These are phyloP conservation scores for Rhagium mordax DNA, from an alignment of 2,888 invertebrate species.

Conservation along the genomic window DNA sequence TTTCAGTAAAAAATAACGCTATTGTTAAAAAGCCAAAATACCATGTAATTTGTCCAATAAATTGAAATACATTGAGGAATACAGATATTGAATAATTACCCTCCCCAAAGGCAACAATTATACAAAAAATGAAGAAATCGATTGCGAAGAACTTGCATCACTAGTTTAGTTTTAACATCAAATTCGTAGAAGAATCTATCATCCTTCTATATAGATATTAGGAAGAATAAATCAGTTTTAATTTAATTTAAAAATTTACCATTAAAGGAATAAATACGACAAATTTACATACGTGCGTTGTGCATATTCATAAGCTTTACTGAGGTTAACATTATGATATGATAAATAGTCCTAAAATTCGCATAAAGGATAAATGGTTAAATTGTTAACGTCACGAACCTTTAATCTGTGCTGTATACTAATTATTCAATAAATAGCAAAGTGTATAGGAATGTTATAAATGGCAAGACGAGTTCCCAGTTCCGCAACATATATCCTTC, in stretches of 20 bases:
- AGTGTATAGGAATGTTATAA: slow-evolving; percentile 46
- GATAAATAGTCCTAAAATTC: slow-evolving; percentile 21
- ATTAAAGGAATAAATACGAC: background rate
- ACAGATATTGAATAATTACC: too few species aligned
- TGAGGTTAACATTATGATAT: background rate
- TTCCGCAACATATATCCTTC: slow-evolving; percentile 52
- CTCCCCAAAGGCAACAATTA: too few species aligned
- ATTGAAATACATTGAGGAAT: too few species aligned
- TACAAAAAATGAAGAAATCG: too few species aligned
- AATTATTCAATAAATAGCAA: slow-evolving; percentile 25
- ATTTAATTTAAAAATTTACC: background rate
- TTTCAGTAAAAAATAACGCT: too few species aligned
- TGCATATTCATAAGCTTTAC: background rate
- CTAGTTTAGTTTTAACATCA: too few species aligned
- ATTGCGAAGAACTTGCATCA: too few species aligned
- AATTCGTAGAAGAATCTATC: too few species aligned
- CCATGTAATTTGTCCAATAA: too few species aligned
- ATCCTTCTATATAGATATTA: too few species aligned
- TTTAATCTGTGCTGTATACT: slow-evolving; percentile 20
- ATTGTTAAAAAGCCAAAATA: too few species aligned
- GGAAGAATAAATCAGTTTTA: background rate
- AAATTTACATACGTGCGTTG: background rate
- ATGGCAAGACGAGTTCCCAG: slow-evolving; percentile 52
- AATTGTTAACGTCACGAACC: slow-evolving; percentile 30
- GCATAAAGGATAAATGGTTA: slow-evolving; percentile 4